Percentiles rank a stretch among this genome's conserved stretches.
Evolutionary conservation across 2,888 invertebrate genomes (phyloP).

Genomic region (Pycnomerus fuliginosus): DNA sequence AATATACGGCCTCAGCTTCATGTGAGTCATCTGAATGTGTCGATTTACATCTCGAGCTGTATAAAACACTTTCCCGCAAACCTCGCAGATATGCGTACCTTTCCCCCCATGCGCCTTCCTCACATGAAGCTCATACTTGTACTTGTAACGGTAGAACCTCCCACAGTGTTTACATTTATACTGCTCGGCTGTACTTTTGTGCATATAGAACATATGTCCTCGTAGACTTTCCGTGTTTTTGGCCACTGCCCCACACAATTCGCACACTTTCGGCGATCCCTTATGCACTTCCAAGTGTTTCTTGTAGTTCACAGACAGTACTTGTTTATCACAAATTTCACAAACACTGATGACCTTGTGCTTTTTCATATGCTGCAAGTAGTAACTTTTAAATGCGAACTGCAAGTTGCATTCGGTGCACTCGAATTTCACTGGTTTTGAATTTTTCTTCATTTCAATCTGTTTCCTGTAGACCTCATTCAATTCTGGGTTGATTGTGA

Average conservation of each 20-base stretch:
- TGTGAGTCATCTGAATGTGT: constrained; percentile 36
- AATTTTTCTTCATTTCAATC: constrained; percentile 5
- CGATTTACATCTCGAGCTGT: constrained; percentile 32
- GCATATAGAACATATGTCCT: constrained; percentile 44
- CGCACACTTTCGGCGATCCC: constrained; percentile 35
- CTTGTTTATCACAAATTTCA: constrained; percentile 26
- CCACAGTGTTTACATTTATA: constrained; percentile 43
- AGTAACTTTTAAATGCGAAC: constrained; percentile 21
- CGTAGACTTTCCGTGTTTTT: constrained; percentile 44
- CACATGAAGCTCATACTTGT: constrained; percentile 40
- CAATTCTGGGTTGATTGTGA: constrained; percentile 8
- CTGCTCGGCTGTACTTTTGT: constrained; percentile 35
- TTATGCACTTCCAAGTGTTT: constrained; percentile 38
- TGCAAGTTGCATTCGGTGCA: constrained; percentile 25
- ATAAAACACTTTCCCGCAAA: constrained; percentile 36
- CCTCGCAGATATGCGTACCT: constrained; percentile 36
- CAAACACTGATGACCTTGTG: constrained; percentile 26
- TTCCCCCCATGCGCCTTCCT: constrained; percentile 39
- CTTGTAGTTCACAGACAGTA: constrained; percentile 28
- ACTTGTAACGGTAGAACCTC: constrained; percentile 37
- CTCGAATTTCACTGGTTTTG: constrained; percentile 6
- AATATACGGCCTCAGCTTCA: constrained; percentile 34
- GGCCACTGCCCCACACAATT: constrained; percentile 41
- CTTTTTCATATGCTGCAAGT: constrained; percentile 27
- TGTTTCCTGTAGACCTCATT: constrained; percentile 10